These are phyloP conservation scores for Ceratotherium simum DNA, from an alignment of 2,113 vertebrate species.

Conservation along the genomic window DNA sequence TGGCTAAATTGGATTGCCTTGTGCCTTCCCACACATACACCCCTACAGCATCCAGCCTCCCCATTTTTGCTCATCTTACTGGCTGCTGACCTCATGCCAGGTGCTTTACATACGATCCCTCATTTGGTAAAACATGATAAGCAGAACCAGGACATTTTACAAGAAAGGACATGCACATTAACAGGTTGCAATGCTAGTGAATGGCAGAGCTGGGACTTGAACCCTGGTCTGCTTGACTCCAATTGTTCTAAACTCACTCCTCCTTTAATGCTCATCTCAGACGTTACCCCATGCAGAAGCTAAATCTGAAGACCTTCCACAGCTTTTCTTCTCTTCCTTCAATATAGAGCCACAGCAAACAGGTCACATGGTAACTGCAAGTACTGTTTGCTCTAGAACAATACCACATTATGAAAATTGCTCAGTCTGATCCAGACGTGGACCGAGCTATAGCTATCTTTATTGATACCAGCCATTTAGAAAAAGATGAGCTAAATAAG, in stretches of 20 bases:
- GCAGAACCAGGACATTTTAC: background rate
- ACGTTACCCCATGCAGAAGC: background rate
- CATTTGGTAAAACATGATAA: background rate
- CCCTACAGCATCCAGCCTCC: background rate
- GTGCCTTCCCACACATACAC: background rate
- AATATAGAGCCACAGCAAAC: background rate
- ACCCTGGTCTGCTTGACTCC: background rate
- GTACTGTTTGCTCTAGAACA: background rate
- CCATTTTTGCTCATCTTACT: background rate
- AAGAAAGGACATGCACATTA: background rate
- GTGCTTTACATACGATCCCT: background rate
- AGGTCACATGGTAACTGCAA: background rate
- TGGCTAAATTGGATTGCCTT: background rate
- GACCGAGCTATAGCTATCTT: background rate
- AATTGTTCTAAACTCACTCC: background rate
- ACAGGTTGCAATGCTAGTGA: background rate
- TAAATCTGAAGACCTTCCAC: constrained; percentile 22
- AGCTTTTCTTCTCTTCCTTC: background rate
- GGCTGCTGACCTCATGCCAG: background rate
- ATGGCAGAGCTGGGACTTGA: background rate
- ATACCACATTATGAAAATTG: background rate
- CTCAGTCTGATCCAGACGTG: background rate
- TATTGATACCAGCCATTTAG: background rate
- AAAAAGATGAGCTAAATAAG: background rate
- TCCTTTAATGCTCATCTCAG: constrained; percentile 50